Base-by-base conservation (phyloP, 2,113 vertebrate genomes). In the Delphinapterus leucas region DNA sequence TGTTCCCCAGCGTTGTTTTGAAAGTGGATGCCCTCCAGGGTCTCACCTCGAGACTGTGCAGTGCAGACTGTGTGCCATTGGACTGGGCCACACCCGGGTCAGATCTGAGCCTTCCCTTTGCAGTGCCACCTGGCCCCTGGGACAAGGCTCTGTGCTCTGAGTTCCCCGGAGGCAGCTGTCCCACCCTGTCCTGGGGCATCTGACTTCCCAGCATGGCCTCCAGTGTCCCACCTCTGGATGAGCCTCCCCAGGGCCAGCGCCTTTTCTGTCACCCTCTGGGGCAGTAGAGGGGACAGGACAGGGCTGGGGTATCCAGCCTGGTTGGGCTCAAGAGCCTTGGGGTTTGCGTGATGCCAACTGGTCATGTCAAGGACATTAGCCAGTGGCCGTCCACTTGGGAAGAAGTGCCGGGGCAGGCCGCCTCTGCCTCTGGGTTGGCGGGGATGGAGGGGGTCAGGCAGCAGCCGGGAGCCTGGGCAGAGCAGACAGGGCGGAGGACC, bases 31-130 rank as follows among this genome's bases (percentile, higher is more conserved):
- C 55, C 55, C 14, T 12, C 13, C 5, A 7, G 14, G n/a, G 31
- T n/a, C 49, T 6, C 17, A 9, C 49, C 49, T 55, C 9, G 38
- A 47, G 13, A 7, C 44, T 2, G 13, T 3, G 11, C 28, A 17
- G 68, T 6, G 68, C 55, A 33, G 85, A 23, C 26, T 13, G 0
- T 1, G 4, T 10, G 53, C 12, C 4, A 2, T 0, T 44, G 85
- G 36, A 60, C 68, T 47, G 6, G 41, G 12, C 6, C 18, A 53
- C 80, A 12, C 6, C 4, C 26, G 28, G 28, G 20, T 71, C 28
- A 8, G 55, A 47, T 25, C 36, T 0, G 20, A 25, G 36, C 36
- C 55, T 58, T 33, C 36, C n/a, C 7, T 1, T 7, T 0, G 2
- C 23, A 60, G n/a, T 15, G 68, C n/a, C n/a, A 8, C 68, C n/a